Base-by-base conservation (phyloP, 2,888 invertebrate genomes). In the Drosophila cognata region DNA sequence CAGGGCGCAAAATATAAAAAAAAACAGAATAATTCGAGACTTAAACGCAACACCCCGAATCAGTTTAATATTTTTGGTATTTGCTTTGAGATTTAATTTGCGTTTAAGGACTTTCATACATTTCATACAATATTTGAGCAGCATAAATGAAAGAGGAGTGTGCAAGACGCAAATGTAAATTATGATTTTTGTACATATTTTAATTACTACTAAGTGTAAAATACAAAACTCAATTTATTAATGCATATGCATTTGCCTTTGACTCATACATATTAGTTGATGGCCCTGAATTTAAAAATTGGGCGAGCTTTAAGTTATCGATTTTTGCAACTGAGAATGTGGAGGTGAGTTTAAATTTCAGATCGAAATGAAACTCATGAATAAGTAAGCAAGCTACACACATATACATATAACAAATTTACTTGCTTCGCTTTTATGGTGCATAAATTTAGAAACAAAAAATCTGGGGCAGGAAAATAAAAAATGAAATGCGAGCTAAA, bases 371-470 rank as follows among this genome's bases (percentile, higher is more conserved):
- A 74, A 72, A 71, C 57, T 76, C 86, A 80, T 86, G 79, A 89
- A 89, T 86, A 81, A 82, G 69, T 83, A 77, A 84, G 77, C 69
- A 77, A 58, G 63, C 57, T 73, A 66, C 68, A 70, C 46, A 51
- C 62, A 50, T 28, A 61, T 18, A 62, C 41, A 72, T 21, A 36
- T 21, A 52, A 52, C 48, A 76, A 82, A 74, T 74, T 72, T 74
- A 81, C 75, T 70, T 80, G 55, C 63, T 43, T 69, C 52, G 57
- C 63, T 84, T 88, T 90, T 88, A 90, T 90, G 75, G 77, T 68
- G 79, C 88, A 88, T 86, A 88, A 84, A 90, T 88, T 89, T 77
- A 66, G 58, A 72, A 70, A 77, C 73, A 73, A 70, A 68, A 83
- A 77, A 86, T 79, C 79, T 77, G 81, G 77, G 74, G 74, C 82